These are phyloP conservation scores for Drosophila kurseongensis DNA, from an alignment of 1,140 invertebrate genomes.

Conservation along the genomic window DNA sequence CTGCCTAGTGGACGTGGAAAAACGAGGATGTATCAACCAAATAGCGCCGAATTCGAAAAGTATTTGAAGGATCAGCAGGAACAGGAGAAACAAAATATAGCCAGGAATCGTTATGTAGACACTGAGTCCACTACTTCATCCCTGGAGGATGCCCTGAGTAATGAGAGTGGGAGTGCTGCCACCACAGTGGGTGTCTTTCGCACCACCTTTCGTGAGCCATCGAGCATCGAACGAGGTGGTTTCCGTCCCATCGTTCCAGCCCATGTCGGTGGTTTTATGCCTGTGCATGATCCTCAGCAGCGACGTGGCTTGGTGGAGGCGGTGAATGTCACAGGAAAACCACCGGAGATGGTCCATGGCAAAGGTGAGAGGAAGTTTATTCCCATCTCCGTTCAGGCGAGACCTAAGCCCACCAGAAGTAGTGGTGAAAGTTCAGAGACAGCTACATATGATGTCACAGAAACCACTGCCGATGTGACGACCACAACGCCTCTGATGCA, in stretches of 20 bases:
- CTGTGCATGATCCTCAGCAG: conserved; percentile 75
- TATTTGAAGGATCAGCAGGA: conserved; percentile 65
- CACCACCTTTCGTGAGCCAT: conserved; percentile 86
- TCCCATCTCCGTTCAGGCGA: conserved; percentile 35
- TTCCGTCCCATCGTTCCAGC: conserved; percentile 90
- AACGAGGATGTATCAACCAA: conserved; percentile 82
- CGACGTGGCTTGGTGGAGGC: conserved; percentile 65
- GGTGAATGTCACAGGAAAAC: conserved; percentile 56
- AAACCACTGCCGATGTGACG: conserved; percentile 51
- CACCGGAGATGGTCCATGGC: neutral
- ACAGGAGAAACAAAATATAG: conserved; percentile 39
- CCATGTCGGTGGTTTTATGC: conserved; percentile 89
- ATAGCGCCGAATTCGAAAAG: conserved; percentile 83
- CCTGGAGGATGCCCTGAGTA: conserved; percentile 78
- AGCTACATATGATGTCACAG: conserved; percentile 74
- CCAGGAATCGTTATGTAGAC: conserved; percentile 67
- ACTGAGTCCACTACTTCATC: conserved; percentile 81
- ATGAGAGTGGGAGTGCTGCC: conserved; percentile 66
- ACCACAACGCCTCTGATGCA: conserved; percentile 46
- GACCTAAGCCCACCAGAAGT: conserved; percentile 45
- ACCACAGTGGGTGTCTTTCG: conserved; percentile 77
- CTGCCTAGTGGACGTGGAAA: conserved; percentile 69
- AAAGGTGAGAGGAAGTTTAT: conserved; percentile 55
- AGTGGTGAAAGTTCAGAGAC: conserved; percentile 53
- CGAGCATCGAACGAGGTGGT: conserved; percentile 88